These are phyloP conservation scores for Eretmochelys imbricata DNA, from an alignment of 2,113 vertebrate species.

Conservation along the genomic window DNA sequence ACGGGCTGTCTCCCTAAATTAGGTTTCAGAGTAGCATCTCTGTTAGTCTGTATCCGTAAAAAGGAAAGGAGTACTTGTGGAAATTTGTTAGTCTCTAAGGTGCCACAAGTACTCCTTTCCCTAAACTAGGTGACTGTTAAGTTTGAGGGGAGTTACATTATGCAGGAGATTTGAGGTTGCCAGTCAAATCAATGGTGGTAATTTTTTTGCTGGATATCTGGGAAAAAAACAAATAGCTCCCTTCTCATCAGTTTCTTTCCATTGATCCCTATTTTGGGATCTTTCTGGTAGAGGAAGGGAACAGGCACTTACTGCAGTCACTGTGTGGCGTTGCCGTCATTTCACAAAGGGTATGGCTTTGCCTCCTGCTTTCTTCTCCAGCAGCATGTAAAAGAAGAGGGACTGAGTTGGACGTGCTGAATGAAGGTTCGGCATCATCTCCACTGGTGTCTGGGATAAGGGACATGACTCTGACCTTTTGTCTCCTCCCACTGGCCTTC, in stretches of 20 bases:
- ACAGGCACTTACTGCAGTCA: not conserved
- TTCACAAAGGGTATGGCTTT: not conserved
- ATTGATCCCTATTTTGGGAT: not conserved
- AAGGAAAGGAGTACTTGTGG: too few species aligned
- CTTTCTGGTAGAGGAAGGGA: not conserved
- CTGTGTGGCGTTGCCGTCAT: not conserved
- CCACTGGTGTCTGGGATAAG: not conserved
- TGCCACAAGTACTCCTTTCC: too few species aligned
- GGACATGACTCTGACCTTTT: not conserved
- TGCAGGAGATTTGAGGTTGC: not conserved
- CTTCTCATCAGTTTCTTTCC: not conserved
- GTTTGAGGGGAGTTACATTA: not conserved
- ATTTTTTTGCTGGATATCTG: not conserved
- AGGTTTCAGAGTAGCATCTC: too few species aligned
- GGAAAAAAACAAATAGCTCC: not conserved
- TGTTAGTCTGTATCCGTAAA: too few species aligned
- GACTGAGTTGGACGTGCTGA: fast-evolving
- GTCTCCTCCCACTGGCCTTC: constrained; percentile 31
- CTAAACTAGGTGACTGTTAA: not conserved
- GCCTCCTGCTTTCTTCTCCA: not conserved
- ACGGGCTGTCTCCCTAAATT: not conserved
- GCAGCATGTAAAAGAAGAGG: not conserved
- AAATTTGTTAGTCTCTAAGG: too few species aligned
- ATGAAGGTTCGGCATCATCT: not conserved
- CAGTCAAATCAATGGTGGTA: not conserved